Base-by-base conservation (phyloP, 2,113 vertebrate genomes). In the Nothocercus julius region DNA sequence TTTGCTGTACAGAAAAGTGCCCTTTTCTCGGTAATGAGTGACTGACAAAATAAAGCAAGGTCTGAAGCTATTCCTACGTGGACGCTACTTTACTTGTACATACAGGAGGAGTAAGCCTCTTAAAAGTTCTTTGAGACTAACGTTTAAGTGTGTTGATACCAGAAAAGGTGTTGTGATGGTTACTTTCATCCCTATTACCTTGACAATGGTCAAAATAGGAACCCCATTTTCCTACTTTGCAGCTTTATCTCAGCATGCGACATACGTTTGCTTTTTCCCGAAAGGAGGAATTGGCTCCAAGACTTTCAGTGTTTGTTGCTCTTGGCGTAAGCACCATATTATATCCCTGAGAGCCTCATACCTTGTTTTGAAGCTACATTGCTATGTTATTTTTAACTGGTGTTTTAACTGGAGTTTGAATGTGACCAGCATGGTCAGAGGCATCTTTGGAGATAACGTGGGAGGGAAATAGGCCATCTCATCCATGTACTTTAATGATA, bases 291-390 rank as follows among this genome's bases (percentile, higher is more conserved):
- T 20, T 54, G 74, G 40, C 36, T 80, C n/a, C 34, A 40, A 84
- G 45, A 13, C 0, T 3, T 53, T 30, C 34, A 22, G 36, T 22
- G 2, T 9, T 74, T 38, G 7, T 9, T 22, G 24, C 54, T 40
- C 24, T 32, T 0, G 0, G 34, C 53, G n/a, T 68, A 63, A 73
- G 34, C 28, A 21, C 32, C 2, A 0, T 2, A 1, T 21, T 38
- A 40, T 13, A 7, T 6, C 53, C 36, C 18, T 1, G 13, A 68
- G 64, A 45, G 2, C 32, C 82, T 84, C 70, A 34, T 49, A 45
- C 9, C 5, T 20, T 8, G 1, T 30, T 64, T 34, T n/a, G 5
- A 30, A 49, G 18, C 6, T 54, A 19, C 2, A 9, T 53, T 86
- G 45, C 28, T 36, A 3, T 36, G 42, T 19, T 40, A 24, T 12